phyloP scores from a whole-genome alignment of 1,140 invertebrate genomes.

The Drosophila kikkawai region DNA sequence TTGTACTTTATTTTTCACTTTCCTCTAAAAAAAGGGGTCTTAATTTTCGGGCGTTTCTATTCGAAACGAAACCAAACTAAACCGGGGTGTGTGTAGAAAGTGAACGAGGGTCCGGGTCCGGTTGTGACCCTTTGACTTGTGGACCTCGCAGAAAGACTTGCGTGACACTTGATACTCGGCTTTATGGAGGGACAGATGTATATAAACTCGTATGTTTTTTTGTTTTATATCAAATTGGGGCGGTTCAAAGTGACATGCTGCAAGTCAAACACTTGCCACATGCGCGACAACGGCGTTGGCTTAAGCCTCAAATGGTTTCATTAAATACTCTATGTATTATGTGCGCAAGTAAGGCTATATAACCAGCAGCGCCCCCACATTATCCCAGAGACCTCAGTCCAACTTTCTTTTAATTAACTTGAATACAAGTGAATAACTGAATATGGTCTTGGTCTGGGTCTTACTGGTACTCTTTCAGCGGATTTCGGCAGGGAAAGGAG shows the following conservation, averaged over 20 bases:
- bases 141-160: constrained; percentile 44
- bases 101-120: constrained; percentile 51
- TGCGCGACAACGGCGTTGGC: constrained; percentile 30
- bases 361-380: constrained; percentile 47
- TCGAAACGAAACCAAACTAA: constrained; percentile 4
- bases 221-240: constrained; percentile 51
- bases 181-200: constrained; percentile 26
- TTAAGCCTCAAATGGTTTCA: constrained; percentile 66
- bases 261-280: constrained; percentile 73
- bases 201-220: constrained; percentile 17
- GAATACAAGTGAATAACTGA: constrained; percentile 48
- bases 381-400: constrained; percentile 26
- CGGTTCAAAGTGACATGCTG: constrained; percentile 75
- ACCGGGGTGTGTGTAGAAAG: constrained; percentile 53
- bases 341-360: constrained; percentile 5
- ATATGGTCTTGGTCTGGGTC: constrained; percentile 40
- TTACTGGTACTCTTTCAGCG: constrained; percentile 6
- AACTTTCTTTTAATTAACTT: constrained; percentile 82
- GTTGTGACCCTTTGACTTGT: constrained; percentile 64
- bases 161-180: constrained; percentile 71
- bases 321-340: constrained; percentile 36
- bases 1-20: constrained; percentile 38
- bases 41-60: constrained; percentile 32
- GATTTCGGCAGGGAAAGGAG: constrained; percentile 18
- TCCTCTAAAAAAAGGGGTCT: constrained; percentile 20